Evolutionary conservation across 2,797 vertebrate genomes (phyloP).

Genomic region (Sebastes hubbsi): DNA sequence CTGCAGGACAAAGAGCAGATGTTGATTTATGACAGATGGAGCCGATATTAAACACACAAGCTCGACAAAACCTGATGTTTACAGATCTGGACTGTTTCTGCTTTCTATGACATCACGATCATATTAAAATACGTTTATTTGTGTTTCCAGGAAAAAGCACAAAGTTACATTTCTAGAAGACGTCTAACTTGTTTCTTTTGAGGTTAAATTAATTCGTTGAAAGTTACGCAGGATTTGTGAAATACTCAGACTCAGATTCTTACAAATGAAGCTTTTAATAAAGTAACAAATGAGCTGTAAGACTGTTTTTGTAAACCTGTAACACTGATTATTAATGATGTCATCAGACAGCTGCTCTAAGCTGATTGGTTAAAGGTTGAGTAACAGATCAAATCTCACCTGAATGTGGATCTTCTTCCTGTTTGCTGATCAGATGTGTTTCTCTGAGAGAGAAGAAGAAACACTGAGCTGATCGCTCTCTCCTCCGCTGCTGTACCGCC

Average conservation of each 20-base stretch:
- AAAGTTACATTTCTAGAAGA: too few species aligned
- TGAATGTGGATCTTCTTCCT: not conserved
- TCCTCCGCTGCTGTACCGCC: not conserved
- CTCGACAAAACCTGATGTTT: too few species aligned
- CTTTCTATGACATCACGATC: not conserved
- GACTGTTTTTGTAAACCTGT: too few species aligned
- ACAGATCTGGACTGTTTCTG: too few species aligned
- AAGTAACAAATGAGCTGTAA: not conserved
- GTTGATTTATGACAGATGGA: not conserved
- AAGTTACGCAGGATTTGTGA: too few species aligned
- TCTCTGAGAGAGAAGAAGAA: not conserved
- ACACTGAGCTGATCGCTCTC: not conserved
- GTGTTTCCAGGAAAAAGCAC: too few species aligned
- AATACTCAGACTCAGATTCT: too few species aligned
- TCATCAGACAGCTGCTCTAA: not conserved
- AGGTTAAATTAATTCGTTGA: too few species aligned
- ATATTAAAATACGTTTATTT: too few species aligned
- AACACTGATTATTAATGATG: not conserved
- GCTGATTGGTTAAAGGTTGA: not conserved
- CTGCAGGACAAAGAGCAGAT: slow-evolving; percentile 4
- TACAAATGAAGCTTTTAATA: not conserved
- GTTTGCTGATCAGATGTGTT: slow-evolving; percentile 11
- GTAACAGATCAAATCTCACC: slow-evolving; percentile 16
- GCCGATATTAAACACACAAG: too few species aligned
- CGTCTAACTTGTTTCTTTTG: too few species aligned